Evolutionary conservation across 2,113 vertebrate species (phyloP).

Genomic region (Gadus macrocephalus): DNA sequence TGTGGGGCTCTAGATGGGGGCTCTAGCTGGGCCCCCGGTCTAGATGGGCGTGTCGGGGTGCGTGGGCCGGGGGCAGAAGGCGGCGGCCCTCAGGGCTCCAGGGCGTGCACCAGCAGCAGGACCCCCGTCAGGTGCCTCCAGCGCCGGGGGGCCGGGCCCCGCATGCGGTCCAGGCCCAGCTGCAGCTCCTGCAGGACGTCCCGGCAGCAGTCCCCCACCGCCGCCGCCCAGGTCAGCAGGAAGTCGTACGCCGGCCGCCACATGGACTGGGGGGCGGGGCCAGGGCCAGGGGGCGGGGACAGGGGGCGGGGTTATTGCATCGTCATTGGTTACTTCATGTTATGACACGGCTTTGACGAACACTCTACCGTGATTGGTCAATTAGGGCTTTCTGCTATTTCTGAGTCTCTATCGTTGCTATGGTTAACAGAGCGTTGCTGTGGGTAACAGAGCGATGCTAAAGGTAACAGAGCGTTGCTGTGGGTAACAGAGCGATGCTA

Average conservation of each 20-base stretch:
- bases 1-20: too few relatives aligned
- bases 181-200: slow-evolving; percentile 97
- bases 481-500: too few relatives aligned
- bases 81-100: slow-evolving; percentile 87
- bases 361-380: background rate
- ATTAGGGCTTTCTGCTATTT: too few relatives aligned
- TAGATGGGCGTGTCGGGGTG: slow-evolving; percentile 88
- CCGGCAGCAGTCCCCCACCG: slow-evolving; percentile 93
- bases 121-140: slow-evolving; percentile 97
- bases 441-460: too few relatives aligned
- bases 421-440: too few relatives aligned
- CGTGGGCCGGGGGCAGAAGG: slow-evolving; percentile 81
- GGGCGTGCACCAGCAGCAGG: slow-evolving; percentile 89
- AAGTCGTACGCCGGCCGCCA: slow-evolving; percentile 98
- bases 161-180: slow-evolving; percentile 90
- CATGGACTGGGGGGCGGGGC: slow-evolving; percentile 79
- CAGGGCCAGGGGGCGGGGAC: background rate
- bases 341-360: background rate
- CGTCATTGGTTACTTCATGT: background rate
- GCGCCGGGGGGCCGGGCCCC: slow-evolving; percentile 91
- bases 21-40: slow-evolving; percentile 20
- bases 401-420: too few relatives aligned
- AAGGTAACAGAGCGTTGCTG: too few relatives aligned
- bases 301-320: background rate
- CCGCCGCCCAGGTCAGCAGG: slow-evolving; percentile 92